Base-by-base conservation (phyloP, 2,888 invertebrate genomes). In the Oasisia sp. region DNA sequence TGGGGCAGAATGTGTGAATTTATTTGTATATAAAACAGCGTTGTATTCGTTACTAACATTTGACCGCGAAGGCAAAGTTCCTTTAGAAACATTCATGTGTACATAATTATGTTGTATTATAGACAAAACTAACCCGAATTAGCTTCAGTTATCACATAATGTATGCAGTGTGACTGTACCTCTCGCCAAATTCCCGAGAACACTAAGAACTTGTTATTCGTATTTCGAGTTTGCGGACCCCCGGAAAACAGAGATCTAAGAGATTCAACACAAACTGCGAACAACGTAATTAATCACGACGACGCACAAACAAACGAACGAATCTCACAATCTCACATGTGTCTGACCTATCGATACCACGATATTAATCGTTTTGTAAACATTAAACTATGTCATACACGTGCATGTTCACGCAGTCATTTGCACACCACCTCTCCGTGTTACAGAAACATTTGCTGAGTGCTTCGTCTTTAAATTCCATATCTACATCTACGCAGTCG, bases 271-370 rank as follows among this genome's bases (percentile, higher is more conserved):
- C 27, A 14, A 74, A 74, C 74, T 74, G n/a, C 27, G 4, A 74
- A 27, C 74, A 74, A 27, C 27, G 27, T 74, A 74, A 74, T 2
- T 50, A 50, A 12, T 50, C 50, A 74, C 19, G 74, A 74, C 74
- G 19, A 74, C 74, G 74, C 74, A 74, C 74, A 74, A 74, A 27
- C 74, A 27, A 27, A 74, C 74, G 74, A 74, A n/a, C n/a, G n/a
- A n/a, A n/a, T n/a, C n/a, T n/a, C n/a, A n/a, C n/a, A n/a, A 74
- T 74, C 74, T 74, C 74, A 74, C 74, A 74, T 27, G 74, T 74
- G 74, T n/a, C 74, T 74, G 74, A 74, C 14, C 74, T 74, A n/a
- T 74, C 27, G 74, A 27, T 74, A 27, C 74, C 74, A 74, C 27
- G 19, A 74, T 3, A 3, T 14, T 74, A 74, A 3, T 27, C 74